Evolutionary conservation across 2,888 invertebrate species (phyloP).

Genomic region (Drosophila prolongata): DNA sequence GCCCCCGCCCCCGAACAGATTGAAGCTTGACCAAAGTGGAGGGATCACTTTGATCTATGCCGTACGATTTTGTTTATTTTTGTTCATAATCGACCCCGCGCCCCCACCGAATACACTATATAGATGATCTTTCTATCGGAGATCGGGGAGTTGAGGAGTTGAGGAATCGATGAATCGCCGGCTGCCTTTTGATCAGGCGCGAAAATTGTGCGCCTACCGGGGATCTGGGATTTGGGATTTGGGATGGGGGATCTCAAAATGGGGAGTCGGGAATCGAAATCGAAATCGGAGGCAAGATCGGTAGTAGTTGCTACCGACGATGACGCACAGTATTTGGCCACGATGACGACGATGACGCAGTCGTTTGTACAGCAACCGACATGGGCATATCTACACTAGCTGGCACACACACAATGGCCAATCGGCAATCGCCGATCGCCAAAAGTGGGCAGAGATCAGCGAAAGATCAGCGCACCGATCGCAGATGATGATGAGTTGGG

Average conservation of each 20-base stretch:
- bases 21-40: conserved; percentile 53
- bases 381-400: conserved; percentile 34
- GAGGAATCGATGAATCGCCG: conserved; percentile 4
- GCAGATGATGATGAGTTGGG: conserved; percentile 47
- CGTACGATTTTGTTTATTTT: conserved; percentile 78
- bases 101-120: conserved; percentile 3
- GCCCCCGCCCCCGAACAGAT: conserved; percentile 28
- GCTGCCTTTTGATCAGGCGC: conserved; percentile 76
- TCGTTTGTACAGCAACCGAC: conserved; percentile 43
- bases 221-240: conserved; percentile 1
- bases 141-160: conserved; percentile 17
- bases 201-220: conserved; percentile 70
- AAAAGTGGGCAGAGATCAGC: conserved; percentile 31
- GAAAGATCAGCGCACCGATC: conserved; percentile 30
- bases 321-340: conserved; percentile 63
- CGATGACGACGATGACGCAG: conserved; percentile 34
- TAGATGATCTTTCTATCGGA: conserved; percentile 25
- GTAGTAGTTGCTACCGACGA: conserved; percentile 76
- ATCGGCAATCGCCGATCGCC: conserved; percentile 8
- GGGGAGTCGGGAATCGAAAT: conserved; percentile 8
- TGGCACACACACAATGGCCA: conserved; percentile 58
- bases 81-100: conserved; percentile 71
- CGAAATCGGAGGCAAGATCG: conserved; percentile 50
- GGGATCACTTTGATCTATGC: conserved; percentile 70
- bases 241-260: conserved; percentile 3